phyloP scores from a whole-genome alignment of 2,113 vertebrate species.

The Glaucidium brasilianum region DNA sequence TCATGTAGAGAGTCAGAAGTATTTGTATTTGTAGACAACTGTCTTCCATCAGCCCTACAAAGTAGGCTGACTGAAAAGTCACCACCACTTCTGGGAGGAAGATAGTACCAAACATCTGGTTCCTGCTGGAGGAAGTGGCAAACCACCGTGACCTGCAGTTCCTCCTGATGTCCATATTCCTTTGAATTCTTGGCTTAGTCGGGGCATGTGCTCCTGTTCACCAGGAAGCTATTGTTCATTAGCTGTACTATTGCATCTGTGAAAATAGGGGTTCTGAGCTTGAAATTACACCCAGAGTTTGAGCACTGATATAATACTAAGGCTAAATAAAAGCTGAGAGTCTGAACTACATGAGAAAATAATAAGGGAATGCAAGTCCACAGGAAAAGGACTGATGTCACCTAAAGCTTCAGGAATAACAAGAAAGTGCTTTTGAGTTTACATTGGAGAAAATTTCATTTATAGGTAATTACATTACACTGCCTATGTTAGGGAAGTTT shows the following conservation, averaged over 20 bases:
- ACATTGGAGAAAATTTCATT: background rate
- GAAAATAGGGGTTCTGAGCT: background rate
- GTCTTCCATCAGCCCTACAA: background rate
- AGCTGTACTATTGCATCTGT: background rate
- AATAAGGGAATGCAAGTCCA: background rate
- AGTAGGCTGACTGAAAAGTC: background rate
- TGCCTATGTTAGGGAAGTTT: background rate
- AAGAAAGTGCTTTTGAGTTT: background rate
- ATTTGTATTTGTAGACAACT: background rate
- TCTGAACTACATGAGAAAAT: background rate
- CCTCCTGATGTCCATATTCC: too few species aligned
- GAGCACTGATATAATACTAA: background rate
- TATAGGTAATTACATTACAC: background rate
- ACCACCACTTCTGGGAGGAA: background rate
- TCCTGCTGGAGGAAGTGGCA: background rate
- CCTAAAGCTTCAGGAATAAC: background rate
- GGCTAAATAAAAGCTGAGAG: background rate
- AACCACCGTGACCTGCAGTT: background rate
- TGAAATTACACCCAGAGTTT: background rate
- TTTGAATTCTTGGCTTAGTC: background rate
- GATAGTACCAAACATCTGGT: background rate
- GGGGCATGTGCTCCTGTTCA: accelerated
- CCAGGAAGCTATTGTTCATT: background rate
- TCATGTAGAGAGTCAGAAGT: background rate
- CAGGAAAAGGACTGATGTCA: background rate